Evolutionary conservation across 2,113 vertebrate genomes (phyloP).

Genomic region (Gopherus flavomarginatus): DNA sequence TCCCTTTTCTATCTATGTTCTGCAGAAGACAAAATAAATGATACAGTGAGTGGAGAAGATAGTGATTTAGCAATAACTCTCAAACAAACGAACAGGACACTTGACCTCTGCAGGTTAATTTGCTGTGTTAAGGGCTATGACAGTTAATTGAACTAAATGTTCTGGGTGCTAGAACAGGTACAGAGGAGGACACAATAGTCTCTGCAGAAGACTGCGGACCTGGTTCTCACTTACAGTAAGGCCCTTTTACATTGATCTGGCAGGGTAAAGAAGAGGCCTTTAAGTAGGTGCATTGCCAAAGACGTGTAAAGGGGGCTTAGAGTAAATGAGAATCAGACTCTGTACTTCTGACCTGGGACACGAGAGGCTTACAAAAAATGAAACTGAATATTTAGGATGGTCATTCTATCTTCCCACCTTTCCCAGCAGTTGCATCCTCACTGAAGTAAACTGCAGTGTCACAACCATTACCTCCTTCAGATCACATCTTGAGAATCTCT

Average conservation of each 20-base stretch:
- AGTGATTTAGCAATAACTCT: background rate
- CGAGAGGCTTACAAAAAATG: background rate
- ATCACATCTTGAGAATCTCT: background rate
- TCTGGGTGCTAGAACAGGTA: background rate
- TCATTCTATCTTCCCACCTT: background rate
- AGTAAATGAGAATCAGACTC: background rate
- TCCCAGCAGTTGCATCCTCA: background rate
- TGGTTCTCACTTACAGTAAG: background rate
- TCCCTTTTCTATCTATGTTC: background rate
- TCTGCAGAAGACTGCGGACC: background rate
- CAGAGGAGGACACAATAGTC: background rate
- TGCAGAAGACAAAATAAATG: background rate
- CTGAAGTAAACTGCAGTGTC: background rate
- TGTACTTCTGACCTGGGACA: background rate
- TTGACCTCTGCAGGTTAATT: no score
- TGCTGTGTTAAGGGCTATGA: background rate
- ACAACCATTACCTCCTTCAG: background rate
- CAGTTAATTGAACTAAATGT: background rate
- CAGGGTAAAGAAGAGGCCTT: background rate
- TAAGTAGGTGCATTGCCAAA: background rate
- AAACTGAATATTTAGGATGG: background rate
- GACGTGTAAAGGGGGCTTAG: background rate
- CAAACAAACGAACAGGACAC: background rate
- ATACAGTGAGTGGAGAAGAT: background rate
- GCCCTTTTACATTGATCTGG: background rate